Conservation (phyloP, 2,797 vertebrate genomes). For the Clamator glandarius region DNA sequence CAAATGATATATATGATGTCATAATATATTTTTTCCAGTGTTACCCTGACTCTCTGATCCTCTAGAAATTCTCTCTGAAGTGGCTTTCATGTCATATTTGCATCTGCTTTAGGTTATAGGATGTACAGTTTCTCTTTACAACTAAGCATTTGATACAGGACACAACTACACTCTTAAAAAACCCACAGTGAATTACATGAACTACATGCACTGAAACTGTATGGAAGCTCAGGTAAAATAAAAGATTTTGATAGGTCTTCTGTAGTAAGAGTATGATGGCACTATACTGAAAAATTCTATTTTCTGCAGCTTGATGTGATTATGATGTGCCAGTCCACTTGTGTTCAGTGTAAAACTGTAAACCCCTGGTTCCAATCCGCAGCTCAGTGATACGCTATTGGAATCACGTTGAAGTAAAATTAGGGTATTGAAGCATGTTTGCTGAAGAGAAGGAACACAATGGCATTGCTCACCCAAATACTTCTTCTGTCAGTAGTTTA, state of each 20-base stretch:
- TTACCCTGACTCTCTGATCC: neutral
- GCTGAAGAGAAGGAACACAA: neutral
- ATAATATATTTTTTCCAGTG: neutral
- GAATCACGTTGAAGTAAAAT: neutral
- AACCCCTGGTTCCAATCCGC: neutral
- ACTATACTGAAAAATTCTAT: neutral
- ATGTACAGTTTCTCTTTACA: neutral
- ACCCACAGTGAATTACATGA: neutral
- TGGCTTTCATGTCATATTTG: neutral
- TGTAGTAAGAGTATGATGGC: neutral
- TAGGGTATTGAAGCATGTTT: neutral
- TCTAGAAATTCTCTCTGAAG: neutral
- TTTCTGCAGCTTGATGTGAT: slow-evolving; percentile 1
- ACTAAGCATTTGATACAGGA: neutral
- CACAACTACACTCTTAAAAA: neutral
- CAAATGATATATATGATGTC: neutral
- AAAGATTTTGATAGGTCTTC: neutral
- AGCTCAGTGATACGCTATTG: neutral
- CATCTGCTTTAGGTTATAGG: neutral
- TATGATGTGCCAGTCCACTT: neutral
- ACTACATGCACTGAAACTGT: neutral
- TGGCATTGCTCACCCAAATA: neutral
- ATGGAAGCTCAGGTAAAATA: neutral
- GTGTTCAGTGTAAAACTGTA: neutral
- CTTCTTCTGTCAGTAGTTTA: neutral